These are phyloP conservation scores for Andricus quercusramuli DNA, from an alignment of 2,888 invertebrate genomes.

Conservation along the genomic window DNA sequence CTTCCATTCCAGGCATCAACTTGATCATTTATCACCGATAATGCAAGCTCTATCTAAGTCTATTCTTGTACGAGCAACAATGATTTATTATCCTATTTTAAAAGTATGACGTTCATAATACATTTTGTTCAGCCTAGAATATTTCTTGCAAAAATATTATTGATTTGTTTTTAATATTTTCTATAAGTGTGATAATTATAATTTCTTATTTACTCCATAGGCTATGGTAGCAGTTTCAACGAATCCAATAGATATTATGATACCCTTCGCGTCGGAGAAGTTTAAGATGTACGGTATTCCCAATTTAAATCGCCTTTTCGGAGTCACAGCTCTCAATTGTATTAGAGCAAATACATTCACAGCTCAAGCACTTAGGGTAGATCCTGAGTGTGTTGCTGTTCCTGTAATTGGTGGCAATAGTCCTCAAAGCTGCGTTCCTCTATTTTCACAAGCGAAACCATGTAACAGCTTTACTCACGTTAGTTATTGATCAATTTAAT, in stretches of 20 bases:
- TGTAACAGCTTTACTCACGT: slow-evolving; percentile 75
- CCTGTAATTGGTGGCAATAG: slow-evolving; percentile 91
- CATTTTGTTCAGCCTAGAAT: slow-evolving; percentile 23
- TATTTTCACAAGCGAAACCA: slow-evolving; percentile 87
- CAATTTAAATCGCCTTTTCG: slow-evolving; percentile 84
- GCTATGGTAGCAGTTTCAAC: slow-evolving; percentile 79
- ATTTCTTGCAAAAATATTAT: too few relatives aligned
- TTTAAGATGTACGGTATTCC: slow-evolving; percentile 83
- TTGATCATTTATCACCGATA: slow-evolving; percentile 29
- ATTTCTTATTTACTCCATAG: slow-evolving; percentile 63
- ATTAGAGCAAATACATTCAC: slow-evolving; percentile 89
- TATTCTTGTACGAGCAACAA: slow-evolving; percentile 10
- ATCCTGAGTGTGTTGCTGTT: slow-evolving; percentile 84
- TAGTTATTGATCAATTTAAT: slow-evolving; percentile 44
- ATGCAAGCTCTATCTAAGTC: slow-evolving; percentile 20
- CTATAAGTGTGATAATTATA: not conserved
- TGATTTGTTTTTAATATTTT: too few relatives aligned
- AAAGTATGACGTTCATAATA: not conserved
- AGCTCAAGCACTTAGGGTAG: slow-evolving; percentile 83
- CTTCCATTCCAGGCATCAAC: not conserved
- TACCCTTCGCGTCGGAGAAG: slow-evolving; percentile 85
- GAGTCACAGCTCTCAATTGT: slow-evolving; percentile 87
- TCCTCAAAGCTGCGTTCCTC: slow-evolving; percentile 86
- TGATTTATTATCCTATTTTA: slow-evolving; percentile 35
- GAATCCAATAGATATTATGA: slow-evolving; percentile 84